phyloP scores from a whole-genome alignment of 2,113 vertebrate genomes.

The Dasyurus viverrinus region DNA sequence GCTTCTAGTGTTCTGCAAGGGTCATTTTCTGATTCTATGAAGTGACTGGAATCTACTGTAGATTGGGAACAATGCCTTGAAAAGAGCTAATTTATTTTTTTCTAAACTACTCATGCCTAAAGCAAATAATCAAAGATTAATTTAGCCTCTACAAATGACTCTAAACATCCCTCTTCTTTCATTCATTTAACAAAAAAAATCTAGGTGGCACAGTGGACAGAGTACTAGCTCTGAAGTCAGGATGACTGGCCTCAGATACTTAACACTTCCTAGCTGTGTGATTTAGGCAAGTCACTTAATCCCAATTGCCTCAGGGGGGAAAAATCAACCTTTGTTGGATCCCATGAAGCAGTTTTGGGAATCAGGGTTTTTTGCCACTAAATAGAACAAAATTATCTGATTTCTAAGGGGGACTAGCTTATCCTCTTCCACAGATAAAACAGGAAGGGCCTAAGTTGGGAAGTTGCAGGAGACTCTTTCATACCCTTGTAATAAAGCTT shows the following conservation, averaged over 20 bases:
- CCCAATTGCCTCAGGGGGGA: too few species aligned
- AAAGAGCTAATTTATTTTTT: background rate
- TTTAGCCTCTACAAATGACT: background rate
- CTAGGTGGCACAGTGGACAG: too few species aligned
- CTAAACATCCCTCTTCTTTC: background rate
- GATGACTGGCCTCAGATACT: too few species aligned
- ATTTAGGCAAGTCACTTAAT: too few species aligned
- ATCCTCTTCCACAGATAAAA: background rate
- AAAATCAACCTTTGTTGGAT: background rate
- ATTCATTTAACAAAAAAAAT: background rate
- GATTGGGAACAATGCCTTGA: background rate
- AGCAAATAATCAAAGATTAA: background rate
- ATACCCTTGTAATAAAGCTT: background rate
- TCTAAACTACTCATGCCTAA: background rate
- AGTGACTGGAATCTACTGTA: background rate
- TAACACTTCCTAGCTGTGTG: too few species aligned
- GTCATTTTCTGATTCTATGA: background rate
- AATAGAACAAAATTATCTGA: background rate
- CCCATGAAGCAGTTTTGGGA: background rate
- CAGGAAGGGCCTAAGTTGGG: background rate
- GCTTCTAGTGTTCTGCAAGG: background rate
- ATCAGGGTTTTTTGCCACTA: background rate
- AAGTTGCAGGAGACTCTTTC: background rate
- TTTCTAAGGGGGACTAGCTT: background rate
- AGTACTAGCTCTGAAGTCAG: too few species aligned